Evolutionary conservation across 1,140 invertebrate species (phyloP).

Genomic region (Rhopalosiphum maidis): DNA sequence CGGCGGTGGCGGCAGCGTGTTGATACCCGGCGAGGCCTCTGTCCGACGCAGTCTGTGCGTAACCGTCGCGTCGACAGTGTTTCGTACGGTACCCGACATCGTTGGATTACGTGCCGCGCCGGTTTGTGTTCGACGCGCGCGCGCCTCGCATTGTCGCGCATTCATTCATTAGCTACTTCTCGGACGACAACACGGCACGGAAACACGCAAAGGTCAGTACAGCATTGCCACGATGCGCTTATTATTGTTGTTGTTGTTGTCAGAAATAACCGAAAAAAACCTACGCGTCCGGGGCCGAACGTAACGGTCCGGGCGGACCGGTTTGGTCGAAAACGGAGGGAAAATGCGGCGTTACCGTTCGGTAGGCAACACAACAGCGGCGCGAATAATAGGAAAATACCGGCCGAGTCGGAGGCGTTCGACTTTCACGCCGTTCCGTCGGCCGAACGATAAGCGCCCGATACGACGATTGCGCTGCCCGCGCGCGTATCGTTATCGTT

Average conservation of each 20-base stretch:
- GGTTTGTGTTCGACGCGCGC: neutral
- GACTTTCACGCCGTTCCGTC: neutral
- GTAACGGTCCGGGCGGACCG: neutral
- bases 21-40: conserved; percentile 28
- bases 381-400: neutral
- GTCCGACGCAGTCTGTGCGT: conserved; percentile 27
- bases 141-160: neutral
- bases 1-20: neutral
- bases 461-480: neutral
- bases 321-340: conserved; percentile 5
- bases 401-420: neutral
- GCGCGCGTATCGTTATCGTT: neutral
- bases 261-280: no score
- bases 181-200: neutral
- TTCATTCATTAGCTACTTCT: no score
- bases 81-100: neutral
- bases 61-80: conserved; percentile 10
- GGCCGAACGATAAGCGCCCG: neutral
- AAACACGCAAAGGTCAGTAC: neutral
- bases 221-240: no score
- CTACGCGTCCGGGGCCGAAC: no score
- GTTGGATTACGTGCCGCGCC: neutral
- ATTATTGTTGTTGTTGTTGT: no score
- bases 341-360: neutral
- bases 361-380: neutral